These are phyloP conservation scores for Pollenia amentaria DNA, from an alignment of 2,888 invertebrate species.

Conservation along the genomic window DNA sequence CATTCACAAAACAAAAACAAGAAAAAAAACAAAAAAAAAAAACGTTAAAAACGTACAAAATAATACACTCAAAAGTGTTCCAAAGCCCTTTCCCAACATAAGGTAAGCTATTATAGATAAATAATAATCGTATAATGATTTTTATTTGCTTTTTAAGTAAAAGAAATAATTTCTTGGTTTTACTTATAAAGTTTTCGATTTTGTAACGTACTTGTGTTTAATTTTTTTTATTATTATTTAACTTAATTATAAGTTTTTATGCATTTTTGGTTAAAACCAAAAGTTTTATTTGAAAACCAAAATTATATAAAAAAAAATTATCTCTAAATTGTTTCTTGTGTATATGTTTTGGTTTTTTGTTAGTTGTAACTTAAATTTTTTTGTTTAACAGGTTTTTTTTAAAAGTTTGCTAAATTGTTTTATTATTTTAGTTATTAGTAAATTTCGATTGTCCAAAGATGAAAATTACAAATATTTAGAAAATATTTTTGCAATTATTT, in stretches of 20 bases:
- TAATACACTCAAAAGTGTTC: slow-evolving; percentile 1
- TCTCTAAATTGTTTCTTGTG: not conserved
- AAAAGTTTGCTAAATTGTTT: slow-evolving; percentile 35
- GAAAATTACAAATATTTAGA: slow-evolving; percentile 18
- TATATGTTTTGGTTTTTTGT: slow-evolving; percentile 11
- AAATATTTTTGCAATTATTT: not conserved
- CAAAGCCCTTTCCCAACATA: slow-evolving; percentile 6
- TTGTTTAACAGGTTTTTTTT: slow-evolving; percentile 36
- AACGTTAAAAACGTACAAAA: not conserved
- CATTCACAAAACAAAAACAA: slow-evolving; percentile 17
- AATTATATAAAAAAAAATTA: not conserved
- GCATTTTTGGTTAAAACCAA: slow-evolving; percentile 36
- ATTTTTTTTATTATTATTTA: slow-evolving; percentile 4
- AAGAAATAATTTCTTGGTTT: slow-evolving; percentile 1
- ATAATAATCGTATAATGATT: not conserved
- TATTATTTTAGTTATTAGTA: slow-evolving; percentile 29
- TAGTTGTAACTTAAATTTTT: slow-evolving; percentile 49
- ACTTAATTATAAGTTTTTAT: slow-evolving; percentile 51
- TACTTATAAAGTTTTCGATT: not conserved
- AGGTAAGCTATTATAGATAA: not conserved
- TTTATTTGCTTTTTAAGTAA: not conserved
- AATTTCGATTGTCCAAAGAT: slow-evolving; percentile 10
- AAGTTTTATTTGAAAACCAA: slow-evolving; percentile 8
- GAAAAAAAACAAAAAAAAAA: slow-evolving; percentile 14
- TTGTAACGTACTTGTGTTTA: slow-evolving; percentile 6